phyloP scores from a whole-genome alignment of 2,888 invertebrate species.

The Ectemnius lituratus region DNA sequence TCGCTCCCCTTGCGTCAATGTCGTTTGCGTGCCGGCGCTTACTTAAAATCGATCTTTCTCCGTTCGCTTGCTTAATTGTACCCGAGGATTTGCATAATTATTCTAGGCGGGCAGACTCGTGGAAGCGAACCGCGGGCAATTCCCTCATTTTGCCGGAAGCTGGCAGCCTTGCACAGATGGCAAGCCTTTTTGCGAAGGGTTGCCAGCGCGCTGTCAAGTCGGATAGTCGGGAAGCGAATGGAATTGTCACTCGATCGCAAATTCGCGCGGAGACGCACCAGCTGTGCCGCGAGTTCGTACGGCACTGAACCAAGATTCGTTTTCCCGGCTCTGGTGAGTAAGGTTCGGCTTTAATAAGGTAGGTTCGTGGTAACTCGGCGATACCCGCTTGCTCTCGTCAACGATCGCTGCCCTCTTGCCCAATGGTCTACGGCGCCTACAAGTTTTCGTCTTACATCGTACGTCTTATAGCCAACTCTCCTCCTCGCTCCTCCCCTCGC shows the following conservation, averaged over 20 bases:
- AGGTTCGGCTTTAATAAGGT: neutral
- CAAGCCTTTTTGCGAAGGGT: neutral
- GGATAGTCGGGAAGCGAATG: neutral
- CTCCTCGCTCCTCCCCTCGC: neutral
- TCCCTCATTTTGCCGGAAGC: too few relatives aligned
- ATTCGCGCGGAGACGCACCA: slow-evolving; percentile 6
- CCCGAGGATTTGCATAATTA: slow-evolving; percentile 7
- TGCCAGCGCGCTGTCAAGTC: neutral
- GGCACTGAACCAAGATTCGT: slow-evolving; percentile 30
- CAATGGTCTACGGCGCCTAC: slow-evolving; percentile 27
- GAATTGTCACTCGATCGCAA: neutral
- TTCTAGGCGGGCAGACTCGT: neutral
- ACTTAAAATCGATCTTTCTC: slow-evolving; percentile 2
- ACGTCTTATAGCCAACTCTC: neutral
- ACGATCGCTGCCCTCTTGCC: slow-evolving; percentile 1
- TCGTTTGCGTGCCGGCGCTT: neutral
- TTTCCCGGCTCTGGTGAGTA: slow-evolving; percentile 9
- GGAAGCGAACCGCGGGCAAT: neutral
- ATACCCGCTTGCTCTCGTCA: slow-evolving; percentile 2
- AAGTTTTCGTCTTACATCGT: slow-evolving; percentile 32
- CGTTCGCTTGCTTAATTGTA: slow-evolving; percentile 2
- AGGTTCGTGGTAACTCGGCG: slow-evolving; percentile 6
- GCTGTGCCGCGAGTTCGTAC: slow-evolving; percentile 29
- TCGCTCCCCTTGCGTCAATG: neutral
- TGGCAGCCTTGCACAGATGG: too few relatives aligned